Evolutionary conservation across 2,797 vertebrate species (phyloP).

Genomic region (Rhyacichthys aspro): DNA sequence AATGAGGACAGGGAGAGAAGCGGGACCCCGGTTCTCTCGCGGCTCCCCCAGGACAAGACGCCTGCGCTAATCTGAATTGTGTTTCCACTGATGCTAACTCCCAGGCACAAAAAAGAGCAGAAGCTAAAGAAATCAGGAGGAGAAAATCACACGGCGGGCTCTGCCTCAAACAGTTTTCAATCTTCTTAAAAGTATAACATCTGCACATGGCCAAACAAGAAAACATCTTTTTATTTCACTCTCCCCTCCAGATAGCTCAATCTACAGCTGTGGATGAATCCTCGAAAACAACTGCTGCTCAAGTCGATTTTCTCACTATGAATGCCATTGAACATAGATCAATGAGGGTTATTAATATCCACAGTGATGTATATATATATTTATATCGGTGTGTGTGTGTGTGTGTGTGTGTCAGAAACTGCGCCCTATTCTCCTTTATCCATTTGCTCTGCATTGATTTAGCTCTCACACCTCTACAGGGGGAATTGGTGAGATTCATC

Average conservation of each 20-base stretch:
- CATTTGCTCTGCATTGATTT: conserved; percentile 62
- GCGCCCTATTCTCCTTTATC: conserved; percentile 23
- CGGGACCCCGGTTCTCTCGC: conserved; percentile 69
- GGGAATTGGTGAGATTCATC: conserved; percentile 62
- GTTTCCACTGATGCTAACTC: conserved; percentile 72
- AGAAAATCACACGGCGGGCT: conserved; percentile 46
- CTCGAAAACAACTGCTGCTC: conserved; percentile 34
- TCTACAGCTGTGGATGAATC: conserved; percentile 47
- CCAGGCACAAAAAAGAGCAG: conserved; percentile 48
- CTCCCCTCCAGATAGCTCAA: conserved; percentile 57
- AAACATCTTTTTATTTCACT: conserved; percentile 46
- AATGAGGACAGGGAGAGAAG: conserved; percentile 82
- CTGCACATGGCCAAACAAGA: conserved; percentile 48
- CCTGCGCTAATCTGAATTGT: conserved; percentile 77
- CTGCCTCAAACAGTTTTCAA: conserved; percentile 36
- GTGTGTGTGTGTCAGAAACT: conserved; percentile 15
- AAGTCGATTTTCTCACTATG: conserved; percentile 49
- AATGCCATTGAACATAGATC: conserved; percentile 55
- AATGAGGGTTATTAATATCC: conserved; percentile 61
- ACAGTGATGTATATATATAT: conserved; percentile 31
- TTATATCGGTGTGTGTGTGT: not conserved
- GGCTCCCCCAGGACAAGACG: conserved; percentile 69
- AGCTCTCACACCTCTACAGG: conserved; percentile 42
- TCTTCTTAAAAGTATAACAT: conserved; percentile 52
- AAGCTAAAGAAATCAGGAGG: conserved; percentile 42